Evolutionary conservation across 2,888 invertebrate species (phyloP).

Genomic region (Thereva unica): DNA sequence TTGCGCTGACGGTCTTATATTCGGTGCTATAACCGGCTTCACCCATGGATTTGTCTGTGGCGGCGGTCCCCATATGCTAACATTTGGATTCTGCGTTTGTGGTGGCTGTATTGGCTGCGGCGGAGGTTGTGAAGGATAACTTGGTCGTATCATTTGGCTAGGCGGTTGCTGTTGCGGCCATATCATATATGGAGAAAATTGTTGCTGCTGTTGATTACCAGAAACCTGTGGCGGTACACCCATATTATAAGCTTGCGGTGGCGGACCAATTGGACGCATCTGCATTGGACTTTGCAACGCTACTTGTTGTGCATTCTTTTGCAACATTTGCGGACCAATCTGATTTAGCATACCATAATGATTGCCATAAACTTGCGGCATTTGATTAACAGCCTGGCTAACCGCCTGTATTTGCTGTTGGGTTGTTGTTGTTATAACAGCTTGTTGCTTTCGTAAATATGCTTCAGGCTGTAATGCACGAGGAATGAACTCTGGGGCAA

Average conservation of each 20-base stretch:
- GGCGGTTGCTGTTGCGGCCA: slow-evolving; percentile 53
- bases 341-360: slow-evolving; percentile 51
- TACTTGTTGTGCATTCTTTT: slow-evolving; percentile 42
- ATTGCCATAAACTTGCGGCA: slow-evolving; percentile 43
- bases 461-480: slow-evolving; percentile 61
- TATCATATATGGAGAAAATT: slow-evolving; percentile 54
- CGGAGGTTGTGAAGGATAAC: slow-evolving; percentile 43
- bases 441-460: slow-evolving; percentile 58
- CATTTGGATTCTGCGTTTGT: slow-evolving; percentile 53
- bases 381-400: slow-evolving; percentile 16
- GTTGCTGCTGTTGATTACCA: slow-evolving; percentile 42
- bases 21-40: slow-evolving; percentile 46
- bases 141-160: slow-evolving; percentile 40
- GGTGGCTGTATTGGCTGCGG: slow-evolving; percentile 48
- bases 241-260: slow-evolving; percentile 47
- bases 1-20: slow-evolving; percentile 37
- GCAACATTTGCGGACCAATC: slow-evolving; percentile 46
- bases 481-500: slow-evolving; percentile 80
- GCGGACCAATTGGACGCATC: slow-evolving; percentile 43
- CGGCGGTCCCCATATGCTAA: slow-evolving; percentile 57
- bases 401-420: slow-evolving; percentile 39
- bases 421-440: slow-evolving; percentile 44
- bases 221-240: slow-evolving; percentile 43
- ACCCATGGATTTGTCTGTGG: slow-evolving; percentile 58
- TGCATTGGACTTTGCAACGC: slow-evolving; percentile 48